Evolutionary conservation across 2,113 vertebrate species (phyloP), one percentile per base, ranked within the genome.

Genomic region (Caranx melampygus): DNA sequence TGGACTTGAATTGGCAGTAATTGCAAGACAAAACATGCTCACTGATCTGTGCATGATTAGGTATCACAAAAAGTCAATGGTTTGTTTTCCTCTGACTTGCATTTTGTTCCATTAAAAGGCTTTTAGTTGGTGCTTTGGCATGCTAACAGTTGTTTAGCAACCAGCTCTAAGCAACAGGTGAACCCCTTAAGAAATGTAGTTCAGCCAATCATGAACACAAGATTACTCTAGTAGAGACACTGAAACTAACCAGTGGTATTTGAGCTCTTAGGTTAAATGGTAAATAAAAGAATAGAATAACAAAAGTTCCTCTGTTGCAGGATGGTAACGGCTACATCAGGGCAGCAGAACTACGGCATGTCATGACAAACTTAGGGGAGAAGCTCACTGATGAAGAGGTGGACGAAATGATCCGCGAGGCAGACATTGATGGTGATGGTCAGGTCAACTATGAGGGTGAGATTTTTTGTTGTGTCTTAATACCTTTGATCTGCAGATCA

Each of bases 371-470:
- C 92, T 92, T 98, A 4, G 97, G 97, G 0, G 97, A 98, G 90
- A 98, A 97, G 92, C 95, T 98, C 74, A 97, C 96, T 0, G 96
- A 98, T 0, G 96, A 98, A 86, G 96, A 98, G 42, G 97, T 97
- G 86, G 96, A 97, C 0, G 96, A 98, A 92, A 98, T 98, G 96
- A 97, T 98, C 91, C 90, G 96, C 1, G 97, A 98, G 90, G 97
- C 97, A 0, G 96, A 98, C 90, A 97, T 98, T 0, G 96, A 98
- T 0, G 96, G 97, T 0, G 97, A 98, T 0, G 96, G 96, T 69
- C 97, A 97, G 78, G 97, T 98, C 94, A 98, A 97, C 91, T 97
- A 97, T 1, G 96, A 97, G 95, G 96, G 97, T 97, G 82, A 92
- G 95, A 31, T 66, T 45, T 35, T 64, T 70, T 67, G 10, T 34